These are phyloP conservation scores for Cathartes aura DNA, from an alignment of 2,113 vertebrate genomes.

Conservation along the genomic window DNA sequence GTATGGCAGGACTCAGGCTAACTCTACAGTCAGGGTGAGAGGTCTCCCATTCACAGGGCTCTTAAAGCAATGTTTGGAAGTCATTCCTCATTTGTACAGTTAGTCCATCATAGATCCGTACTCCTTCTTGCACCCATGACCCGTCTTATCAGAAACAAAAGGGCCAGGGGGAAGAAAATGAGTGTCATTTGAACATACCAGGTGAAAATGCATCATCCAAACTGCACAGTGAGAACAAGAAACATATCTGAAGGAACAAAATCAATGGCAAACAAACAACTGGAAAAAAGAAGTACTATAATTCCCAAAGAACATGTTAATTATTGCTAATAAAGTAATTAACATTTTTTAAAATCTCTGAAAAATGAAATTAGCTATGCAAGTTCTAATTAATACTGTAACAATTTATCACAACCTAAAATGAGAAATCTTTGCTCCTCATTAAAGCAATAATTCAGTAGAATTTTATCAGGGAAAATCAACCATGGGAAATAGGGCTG, in stretches of 20 bases:
- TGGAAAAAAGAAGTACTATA: neutral
- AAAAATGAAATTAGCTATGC: neutral
- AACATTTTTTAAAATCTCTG: neutral
- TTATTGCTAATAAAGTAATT: conserved; percentile 25
- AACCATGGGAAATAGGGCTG: neutral
- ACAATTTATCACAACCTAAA: conserved; percentile 3
- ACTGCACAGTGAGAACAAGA: neutral
- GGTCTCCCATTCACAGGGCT: neutral
- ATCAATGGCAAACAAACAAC: neutral
- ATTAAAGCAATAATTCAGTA: neutral
- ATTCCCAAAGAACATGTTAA: neutral
- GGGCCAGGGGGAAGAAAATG: neutral
- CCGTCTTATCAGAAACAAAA: neutral
- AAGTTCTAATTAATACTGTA: conserved; percentile 29
- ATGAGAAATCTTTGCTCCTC: neutral
- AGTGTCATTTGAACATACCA: neutral
- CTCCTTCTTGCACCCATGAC: neutral
- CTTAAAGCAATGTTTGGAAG: neutral
- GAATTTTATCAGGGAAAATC: neutral
- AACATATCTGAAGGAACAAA: neutral
- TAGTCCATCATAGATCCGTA: neutral
- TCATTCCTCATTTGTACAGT: neutral
- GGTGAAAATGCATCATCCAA: neutral
- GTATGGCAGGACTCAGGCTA: neutral
- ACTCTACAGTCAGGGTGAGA: neutral